Base-by-base conservation (phyloP, 2,113 vertebrate genomes). In the Bujurquina vittata region DNA sequence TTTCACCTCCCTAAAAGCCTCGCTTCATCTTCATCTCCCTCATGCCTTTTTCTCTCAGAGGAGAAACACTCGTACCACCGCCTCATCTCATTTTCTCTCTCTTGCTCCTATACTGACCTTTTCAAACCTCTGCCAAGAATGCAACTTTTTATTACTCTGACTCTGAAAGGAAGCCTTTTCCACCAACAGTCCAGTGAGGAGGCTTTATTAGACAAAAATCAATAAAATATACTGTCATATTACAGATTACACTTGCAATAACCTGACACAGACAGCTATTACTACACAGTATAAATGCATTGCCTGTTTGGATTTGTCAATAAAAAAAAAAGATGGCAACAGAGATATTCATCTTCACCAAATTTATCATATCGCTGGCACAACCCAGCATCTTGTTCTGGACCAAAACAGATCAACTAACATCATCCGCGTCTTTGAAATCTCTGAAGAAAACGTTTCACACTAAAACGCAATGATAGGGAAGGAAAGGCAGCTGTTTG, bases 21-120 rank as follows among this genome's bases (percentile, higher is more conserved):
- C 22, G 43, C 69, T 83, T 59, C 73, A 18, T 74, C 69, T 83
- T 59, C 73, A 18, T 74, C 69, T 58, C 60, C 37, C 17, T 43
- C 43, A 22, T 54, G 17, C 59, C 18, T 37, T n/a, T 62, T 18
- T 6, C 59, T 37, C 37, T 18, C 56, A 79, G 46, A 73, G 67
- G 22, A 76, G 29, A 85, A 58, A 80, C 29, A 37, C 23, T 58
- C 14, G 29, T 57, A 3, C 52, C 2, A 22, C 52, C 49, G 35
- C 18, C 55, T 75, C 12, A 10, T 29, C 7, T 65, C 14, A 5
- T 67, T 86, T 74, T 67, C 22, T 65, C 37, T 46, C 3, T 57
- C 37, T 26, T 75, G 23, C 69, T 73, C 69, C 23, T 40, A 29
- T 54, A 4, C 10, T 46, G 9, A 26, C 35, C 22, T 75, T 46